These are phyloP conservation scores for Coelinius sp. DNA, from an alignment of 2,888 invertebrate genomes.

Conservation along the genomic window DNA sequence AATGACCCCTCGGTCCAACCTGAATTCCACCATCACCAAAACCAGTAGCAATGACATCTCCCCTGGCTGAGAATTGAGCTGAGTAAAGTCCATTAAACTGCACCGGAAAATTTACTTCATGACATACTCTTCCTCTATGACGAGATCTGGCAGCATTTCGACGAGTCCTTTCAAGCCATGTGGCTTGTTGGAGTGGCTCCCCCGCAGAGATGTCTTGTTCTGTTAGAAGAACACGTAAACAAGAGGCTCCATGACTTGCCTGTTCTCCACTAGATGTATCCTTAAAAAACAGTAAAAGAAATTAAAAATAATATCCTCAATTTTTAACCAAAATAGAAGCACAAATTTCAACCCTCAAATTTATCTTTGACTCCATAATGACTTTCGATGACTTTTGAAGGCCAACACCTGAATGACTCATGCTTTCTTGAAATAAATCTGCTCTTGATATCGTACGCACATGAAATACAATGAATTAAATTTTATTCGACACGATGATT, in stretches of 20 bases:
- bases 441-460: too few relatives aligned
- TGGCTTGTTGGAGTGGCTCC: conserved; percentile 50
- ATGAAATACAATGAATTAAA: not conserved
- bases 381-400: not conserved
- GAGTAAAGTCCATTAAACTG: conserved; percentile 63
- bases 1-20: conserved; percentile 61
- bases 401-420: not conserved
- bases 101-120: conserved; percentile 60
- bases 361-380: not conserved
- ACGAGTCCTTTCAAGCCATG: conserved; percentile 51
- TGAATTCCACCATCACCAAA: conserved; percentile 74
- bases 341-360: not conserved
- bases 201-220: conserved; percentile 51
- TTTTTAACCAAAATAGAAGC: too few relatives aligned
- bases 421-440: not conserved
- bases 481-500: not conserved
- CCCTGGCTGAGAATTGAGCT: conserved; percentile 71
- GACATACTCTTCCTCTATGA: conserved; percentile 50
- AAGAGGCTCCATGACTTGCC: not conserved
- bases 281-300: too few relatives aligned
- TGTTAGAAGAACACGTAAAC: conserved; percentile 43
- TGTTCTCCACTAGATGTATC: not conserved
- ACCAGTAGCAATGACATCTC: conserved; percentile 70
- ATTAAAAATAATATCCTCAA: too few relatives aligned
- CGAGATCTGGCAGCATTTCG: conserved; percentile 43